Conservation (phyloP, 2,888 invertebrate genomes). For the Pediacus dermestoides region DNA sequence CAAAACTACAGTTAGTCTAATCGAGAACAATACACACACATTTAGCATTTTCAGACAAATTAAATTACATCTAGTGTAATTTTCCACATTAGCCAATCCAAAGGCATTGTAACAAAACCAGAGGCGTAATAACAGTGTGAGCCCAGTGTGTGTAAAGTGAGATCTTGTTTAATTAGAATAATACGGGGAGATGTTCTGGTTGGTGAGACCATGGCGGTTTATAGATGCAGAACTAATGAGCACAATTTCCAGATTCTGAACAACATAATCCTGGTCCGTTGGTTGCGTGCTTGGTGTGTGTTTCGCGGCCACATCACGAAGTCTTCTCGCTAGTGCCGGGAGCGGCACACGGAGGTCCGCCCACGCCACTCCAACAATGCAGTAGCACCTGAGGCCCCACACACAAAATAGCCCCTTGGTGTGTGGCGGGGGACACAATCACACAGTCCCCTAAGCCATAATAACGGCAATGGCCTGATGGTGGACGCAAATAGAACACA, state of each 20-base stretch:
- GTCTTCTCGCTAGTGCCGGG: slow-evolving; percentile 8
- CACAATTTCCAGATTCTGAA: slow-evolving; percentile 43
- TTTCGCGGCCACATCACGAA: slow-evolving; percentile 10
- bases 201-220: slow-evolving; percentile 22
- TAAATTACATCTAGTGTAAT: too few species aligned
- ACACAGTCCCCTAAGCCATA: too few species aligned
- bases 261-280: slow-evolving; percentile 38
- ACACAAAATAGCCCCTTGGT: too few species aligned
- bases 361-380: slow-evolving; percentile 8
- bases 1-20: too few species aligned
- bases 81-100: too few species aligned
- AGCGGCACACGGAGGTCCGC: slow-evolving; percentile 12
- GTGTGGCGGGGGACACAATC: too few species aligned
- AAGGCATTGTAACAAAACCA: too few species aligned
- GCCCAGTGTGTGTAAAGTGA: slow-evolving; percentile 8
- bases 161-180: slow-evolving; percentile 8
- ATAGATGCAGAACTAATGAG: slow-evolving; percentile 44
- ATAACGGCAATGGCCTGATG: too few species aligned
- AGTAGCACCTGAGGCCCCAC: slow-evolving; percentile 10
- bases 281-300: slow-evolving; percentile 27
- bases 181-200: slow-evolving; percentile 22
- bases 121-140: slow-evolving; percentile 9
- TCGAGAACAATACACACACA: too few species aligned
- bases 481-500: too few species aligned
- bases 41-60: too few species aligned